Evolutionary conservation across 2,888 invertebrate species (phyloP).

Genomic region (Rutpela maculata): DNA sequence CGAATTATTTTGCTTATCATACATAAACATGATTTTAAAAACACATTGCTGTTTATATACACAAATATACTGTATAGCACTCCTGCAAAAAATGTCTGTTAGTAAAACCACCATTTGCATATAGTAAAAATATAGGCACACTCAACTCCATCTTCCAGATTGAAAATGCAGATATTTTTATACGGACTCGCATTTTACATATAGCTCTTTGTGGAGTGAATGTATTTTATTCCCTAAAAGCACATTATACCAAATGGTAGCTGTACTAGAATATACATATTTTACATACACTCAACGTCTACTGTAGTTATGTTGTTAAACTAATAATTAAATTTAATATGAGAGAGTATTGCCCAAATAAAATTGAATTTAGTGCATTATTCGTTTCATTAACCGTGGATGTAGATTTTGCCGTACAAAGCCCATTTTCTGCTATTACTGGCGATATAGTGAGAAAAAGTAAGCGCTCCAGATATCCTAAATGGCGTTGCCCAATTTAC

Average conservation of each 20-base stretch:
- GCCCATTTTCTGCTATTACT: too few relatives aligned
- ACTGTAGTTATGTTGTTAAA: neutral
- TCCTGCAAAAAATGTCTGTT: neutral
- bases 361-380: neutral
- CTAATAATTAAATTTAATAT: slow-evolving; percentile 7
- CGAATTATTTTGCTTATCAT: neutral
- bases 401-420: too few relatives aligned
- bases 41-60: neutral
- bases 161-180: slow-evolving; percentile 18
- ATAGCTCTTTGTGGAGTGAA: neutral
- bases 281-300: neutral
- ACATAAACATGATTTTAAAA: neutral
- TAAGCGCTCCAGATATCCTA: too few relatives aligned
- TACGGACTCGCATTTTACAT: neutral
- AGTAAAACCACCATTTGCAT: neutral
- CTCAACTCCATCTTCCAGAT: slow-evolving; percentile 5
- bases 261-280: neutral
- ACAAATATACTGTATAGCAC: neutral
- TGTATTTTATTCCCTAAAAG: slow-evolving; percentile 2
- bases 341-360: neutral
- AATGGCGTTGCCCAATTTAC: too few relatives aligned
- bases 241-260: neutral
- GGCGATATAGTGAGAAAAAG: too few relatives aligned
- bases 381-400: neutral
- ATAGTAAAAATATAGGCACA: neutral